These are phyloP conservation scores for Sebastes matsubarae DNA, from an alignment of 2,797 vertebrate genomes.

Conservation along the genomic window DNA sequence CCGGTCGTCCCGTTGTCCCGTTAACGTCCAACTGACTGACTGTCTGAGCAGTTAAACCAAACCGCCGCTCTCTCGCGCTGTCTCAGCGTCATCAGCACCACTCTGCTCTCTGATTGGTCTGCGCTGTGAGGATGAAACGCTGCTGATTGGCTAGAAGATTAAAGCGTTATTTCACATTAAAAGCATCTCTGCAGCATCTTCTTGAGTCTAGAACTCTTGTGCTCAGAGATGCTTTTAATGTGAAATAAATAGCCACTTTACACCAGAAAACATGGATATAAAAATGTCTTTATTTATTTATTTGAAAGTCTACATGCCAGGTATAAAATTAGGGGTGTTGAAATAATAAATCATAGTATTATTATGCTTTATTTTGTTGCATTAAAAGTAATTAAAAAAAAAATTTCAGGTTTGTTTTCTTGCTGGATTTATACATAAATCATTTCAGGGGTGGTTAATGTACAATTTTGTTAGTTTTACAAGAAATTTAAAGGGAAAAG, in stretches of 20 bases:
- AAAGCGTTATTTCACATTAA: not conserved
- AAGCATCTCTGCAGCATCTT: not conserved
- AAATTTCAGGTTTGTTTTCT: not conserved
- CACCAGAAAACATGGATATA: not conserved
- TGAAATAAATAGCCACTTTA: not conserved
- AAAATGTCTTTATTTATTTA: not conserved
- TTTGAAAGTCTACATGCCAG: not conserved
- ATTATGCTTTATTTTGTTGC: too few species aligned
- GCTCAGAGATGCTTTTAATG: too few species aligned
- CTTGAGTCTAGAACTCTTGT: not conserved
- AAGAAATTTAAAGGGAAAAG: not conserved
- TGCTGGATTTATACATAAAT: not conserved
- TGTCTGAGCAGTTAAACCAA: not conserved
- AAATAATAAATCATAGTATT: not conserved
- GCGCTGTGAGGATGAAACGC: not conserved
- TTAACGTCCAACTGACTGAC: not conserved
- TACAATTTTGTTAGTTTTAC: not conserved
- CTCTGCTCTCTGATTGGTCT: slow-evolving; percentile 56
- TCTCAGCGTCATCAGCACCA: not conserved
- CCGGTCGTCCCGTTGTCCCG: not conserved
- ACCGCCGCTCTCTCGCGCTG: not conserved
- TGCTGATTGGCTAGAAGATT: slow-evolving; percentile 50
- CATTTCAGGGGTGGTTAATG: not conserved
- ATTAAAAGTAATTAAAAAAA: too few species aligned
- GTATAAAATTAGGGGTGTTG: not conserved